Base-by-base conservation (phyloP, 2,113 vertebrate genomes). In the Oryzias melastigma region DNA sequence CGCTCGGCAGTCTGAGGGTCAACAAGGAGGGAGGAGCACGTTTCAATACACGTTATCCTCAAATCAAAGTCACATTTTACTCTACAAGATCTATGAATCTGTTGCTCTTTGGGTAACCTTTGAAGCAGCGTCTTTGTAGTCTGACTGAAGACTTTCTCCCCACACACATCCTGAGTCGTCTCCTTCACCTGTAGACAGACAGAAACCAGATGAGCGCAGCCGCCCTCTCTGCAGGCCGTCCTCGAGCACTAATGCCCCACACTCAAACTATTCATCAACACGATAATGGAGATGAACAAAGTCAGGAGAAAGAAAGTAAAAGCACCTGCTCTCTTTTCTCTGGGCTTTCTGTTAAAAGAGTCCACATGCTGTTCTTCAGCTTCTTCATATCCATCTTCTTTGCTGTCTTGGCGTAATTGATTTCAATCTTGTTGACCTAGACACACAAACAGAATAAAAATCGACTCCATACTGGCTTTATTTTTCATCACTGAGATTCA, bases 351-450 rank as follows among this genome's bases (percentile, higher is more conserved):
- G 86, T 89, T 63, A 99, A 85, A 35, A 97, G 82, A n/a, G 71
- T 82, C 97, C 97, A 99, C 94, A 97, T 98, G 82, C 42, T 92
- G 62, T 52, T 91, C 82, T 99, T 98, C 13, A 99, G 57, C 29
- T 85, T 91, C 82, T 93, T 96, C 94, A 99, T 96, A 84, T 99
- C 95, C 94, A 98, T 97, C 87, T 92, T 95, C 81, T 97, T 98
- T 61, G 95, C 95, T 0, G 85, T 94, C 75, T 91, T 96, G 8
- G 95, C 94, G 1, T 98, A 99, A 6, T 94, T 94, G 62, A 98
- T 93, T 25, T 91, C 87, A 49, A 96, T 93, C 72, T 90, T 96
- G 59, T 92, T 95, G 53, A 99, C 88, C 97, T 99, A 65, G 15
- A 83, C 1, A 51, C 46, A 24, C 4, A 60, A 73, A 20, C 5